Base-by-base conservation (phyloP, 1,140 invertebrate genomes). In the Meloidogyne floridensis region DNA sequence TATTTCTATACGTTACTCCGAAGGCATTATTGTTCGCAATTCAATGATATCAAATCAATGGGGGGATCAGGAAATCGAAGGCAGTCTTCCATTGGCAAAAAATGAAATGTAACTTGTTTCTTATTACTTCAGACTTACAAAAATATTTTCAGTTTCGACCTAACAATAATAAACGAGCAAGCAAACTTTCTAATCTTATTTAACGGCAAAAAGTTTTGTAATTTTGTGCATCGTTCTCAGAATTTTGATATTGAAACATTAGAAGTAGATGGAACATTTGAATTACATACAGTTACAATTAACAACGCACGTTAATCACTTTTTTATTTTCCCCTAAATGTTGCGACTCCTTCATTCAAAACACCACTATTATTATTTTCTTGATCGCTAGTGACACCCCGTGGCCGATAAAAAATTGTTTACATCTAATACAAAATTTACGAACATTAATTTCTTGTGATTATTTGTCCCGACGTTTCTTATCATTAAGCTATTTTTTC, bases 21-120 rank as follows among this genome's bases (percentile, higher is more conserved):
- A 89, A 72, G 87, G 87, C 20, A 89, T 83, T 59, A 85, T 89
- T 77, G 88, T 89, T 43, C 87, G 88, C 32, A 89, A 89, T 70
- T 82, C 88, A 2, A 89, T 88, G 85, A 83, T 71, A 4, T 82
- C 83, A 72, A 84, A 84, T 54, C 82, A 80, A 20, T 89, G 88
- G 88, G 88, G 87, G 7, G 84, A 81, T 10, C 89, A 89, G 77
- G 88, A 89, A 83, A 78, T 89, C 32, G 88, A 89, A 80, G 88
- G 88, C 72, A 77, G 76, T 47, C 85, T 89, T 70, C 88, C 86
- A 65, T 73, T 89, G 32, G 74, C 77, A 32, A 90, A 89, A 84
- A 86, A 86, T 65, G 84, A 89, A 84, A 83, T 89, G 85, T 87
- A 77, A 82, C 73, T 65, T n/a, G n/a, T 65, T 65, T 2, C n/a